Percentiles rank a stretch among this genome's conserved stretches.
Conservation (phyloP, 2,113 vertebrate species). For the Spermophilus dauricus region DNA sequence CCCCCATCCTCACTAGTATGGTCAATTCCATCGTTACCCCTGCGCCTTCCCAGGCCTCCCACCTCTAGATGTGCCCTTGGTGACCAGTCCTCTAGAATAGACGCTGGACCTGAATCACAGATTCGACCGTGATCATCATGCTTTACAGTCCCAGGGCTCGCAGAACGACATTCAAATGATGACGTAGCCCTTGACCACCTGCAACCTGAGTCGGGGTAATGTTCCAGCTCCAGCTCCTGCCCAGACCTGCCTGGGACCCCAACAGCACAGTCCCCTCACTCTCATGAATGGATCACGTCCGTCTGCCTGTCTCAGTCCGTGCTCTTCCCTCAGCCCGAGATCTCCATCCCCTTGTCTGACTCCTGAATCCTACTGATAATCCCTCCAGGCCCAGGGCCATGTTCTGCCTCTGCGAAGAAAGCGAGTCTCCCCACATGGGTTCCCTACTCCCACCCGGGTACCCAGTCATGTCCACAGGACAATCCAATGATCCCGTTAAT, state of each 20-base stretch:
- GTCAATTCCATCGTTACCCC: neutral
- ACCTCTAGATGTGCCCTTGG: neutral
- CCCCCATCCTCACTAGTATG: neutral
- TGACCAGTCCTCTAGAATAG: neutral
- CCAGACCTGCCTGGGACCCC: neutral
- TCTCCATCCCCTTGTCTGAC: neutral
- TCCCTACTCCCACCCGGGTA: neutral
- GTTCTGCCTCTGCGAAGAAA: neutral
- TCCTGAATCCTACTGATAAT: neutral
- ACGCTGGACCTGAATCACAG: neutral
- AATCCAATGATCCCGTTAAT: neutral
- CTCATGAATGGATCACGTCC: neutral
- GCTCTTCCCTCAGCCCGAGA: neutral
- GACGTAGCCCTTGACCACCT: neutral
- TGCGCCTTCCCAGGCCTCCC: neutral
- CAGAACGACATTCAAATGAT: neutral
- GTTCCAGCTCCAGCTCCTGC: neutral
- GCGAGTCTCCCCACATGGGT: neutral
- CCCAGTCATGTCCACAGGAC: neutral
- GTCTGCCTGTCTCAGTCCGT: neutral
- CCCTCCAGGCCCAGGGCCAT: neutral
- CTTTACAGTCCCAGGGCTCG: neutral
- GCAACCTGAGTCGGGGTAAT: neutral
- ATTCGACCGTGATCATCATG: neutral
- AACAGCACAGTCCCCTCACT: neutral